A percentile compares a stretch with the other conserved stretches of the same genome.
Evolutionary conservation across 2,888 invertebrate genomes (phyloP).

Genomic region (Cremastobaeus sp.): DNA sequence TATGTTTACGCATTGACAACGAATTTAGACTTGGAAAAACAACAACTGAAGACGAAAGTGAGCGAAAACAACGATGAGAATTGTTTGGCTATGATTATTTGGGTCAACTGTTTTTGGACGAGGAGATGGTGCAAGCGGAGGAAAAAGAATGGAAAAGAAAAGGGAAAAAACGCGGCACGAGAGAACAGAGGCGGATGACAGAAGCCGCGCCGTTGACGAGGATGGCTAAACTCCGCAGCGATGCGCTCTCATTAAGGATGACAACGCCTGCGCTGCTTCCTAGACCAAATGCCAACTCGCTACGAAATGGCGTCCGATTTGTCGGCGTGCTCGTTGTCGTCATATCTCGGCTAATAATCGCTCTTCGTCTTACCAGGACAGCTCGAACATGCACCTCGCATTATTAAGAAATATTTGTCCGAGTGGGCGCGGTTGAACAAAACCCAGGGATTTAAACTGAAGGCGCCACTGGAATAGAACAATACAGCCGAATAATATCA

Average conservation of each 20-base stretch:
- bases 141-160: slow-evolving; percentile 15
- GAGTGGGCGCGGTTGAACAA: slow-evolving; percentile 45
- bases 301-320: slow-evolving; percentile 65
- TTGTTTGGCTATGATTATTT: slow-evolving; percentile 47
- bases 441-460: no score
- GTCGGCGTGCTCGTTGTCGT: slow-evolving; percentile 59
- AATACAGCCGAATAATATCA: slow-evolving; percentile 7
- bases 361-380: slow-evolving; percentile 65
- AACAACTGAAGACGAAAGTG: neutral
- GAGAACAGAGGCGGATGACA: slow-evolving; percentile 66
- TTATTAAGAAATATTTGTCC: slow-evolving; percentile 58
- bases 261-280: slow-evolving; percentile 71
- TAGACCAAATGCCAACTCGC: slow-evolving; percentile 72
- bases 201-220: slow-evolving; percentile 68
- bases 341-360: slow-evolving; percentile 69
- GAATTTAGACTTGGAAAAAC: no score
- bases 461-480: slow-evolving; percentile 37
- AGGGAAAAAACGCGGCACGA: slow-evolving; percentile 43
- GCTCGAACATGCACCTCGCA: slow-evolving; percentile 48
- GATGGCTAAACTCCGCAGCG: slow-evolving; percentile 59
- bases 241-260: slow-evolving; percentile 74
- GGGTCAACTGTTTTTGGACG: slow-evolving; percentile 60
- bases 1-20: neutral
- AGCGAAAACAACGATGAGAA: slow-evolving; percentile 10
- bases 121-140: slow-evolving; percentile 27